These are phyloP conservation scores for Pogonus chalceus DNA, from an alignment of 1,140 invertebrate genomes.

Conservation along the genomic window DNA sequence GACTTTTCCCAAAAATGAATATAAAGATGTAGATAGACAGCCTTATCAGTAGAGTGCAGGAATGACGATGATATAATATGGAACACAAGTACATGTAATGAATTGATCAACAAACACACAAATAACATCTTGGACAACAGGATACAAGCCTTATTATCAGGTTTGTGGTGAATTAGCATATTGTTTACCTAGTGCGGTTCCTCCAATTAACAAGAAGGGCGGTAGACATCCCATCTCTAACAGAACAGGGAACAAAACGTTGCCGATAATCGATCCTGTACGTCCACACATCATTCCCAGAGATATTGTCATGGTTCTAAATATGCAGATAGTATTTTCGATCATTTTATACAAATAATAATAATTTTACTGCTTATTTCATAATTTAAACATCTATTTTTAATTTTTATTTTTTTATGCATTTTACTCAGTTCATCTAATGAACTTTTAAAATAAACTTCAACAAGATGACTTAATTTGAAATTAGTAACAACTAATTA, in stretches of 20 bases:
- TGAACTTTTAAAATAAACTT: too few species aligned
- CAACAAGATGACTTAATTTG: too few species aligned
- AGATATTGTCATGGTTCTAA: conserved; percentile 37
- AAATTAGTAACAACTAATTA: too few species aligned
- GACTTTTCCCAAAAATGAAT: too few species aligned
- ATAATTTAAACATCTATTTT: too few species aligned
- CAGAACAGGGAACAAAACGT: conserved; percentile 35
- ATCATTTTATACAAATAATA: too few species aligned
- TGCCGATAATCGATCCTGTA: conserved; percentile 33
- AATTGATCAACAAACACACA: background rate
- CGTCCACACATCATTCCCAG: conserved; percentile 34
- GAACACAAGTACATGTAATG: background rate
- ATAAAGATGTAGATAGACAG: too few species aligned
- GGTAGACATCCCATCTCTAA: conserved; percentile 29
- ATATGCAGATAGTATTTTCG: conserved; percentile 16
- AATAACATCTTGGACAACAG: background rate
- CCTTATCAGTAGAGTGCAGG: too few species aligned
- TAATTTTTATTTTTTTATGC: too few species aligned
- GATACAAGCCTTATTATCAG: background rate
- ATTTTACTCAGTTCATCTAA: too few species aligned
- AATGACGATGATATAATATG: too few species aligned
- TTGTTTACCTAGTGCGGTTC: conserved; percentile 28
- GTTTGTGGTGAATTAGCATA: background rate
- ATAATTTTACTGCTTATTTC: too few species aligned
- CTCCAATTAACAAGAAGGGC: conserved; percentile 28